These are phyloP conservation scores for Loriculus beryllinus DNA, from an alignment of 2,797 vertebrate genomes.

Conservation along the genomic window DNA sequence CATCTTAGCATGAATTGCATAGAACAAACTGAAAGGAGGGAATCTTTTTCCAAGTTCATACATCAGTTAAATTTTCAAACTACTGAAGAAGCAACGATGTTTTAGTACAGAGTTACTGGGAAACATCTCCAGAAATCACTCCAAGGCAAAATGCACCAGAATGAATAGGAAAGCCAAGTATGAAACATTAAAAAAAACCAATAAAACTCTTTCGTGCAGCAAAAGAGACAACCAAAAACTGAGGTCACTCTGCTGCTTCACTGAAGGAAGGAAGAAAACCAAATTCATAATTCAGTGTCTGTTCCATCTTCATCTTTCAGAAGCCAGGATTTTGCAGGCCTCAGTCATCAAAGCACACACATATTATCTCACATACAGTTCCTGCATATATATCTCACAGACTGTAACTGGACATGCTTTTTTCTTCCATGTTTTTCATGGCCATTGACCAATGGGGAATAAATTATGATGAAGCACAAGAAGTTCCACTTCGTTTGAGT, in stretches of 20 bases:
- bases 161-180: background rate
- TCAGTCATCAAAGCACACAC: background rate
- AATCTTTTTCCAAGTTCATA: background rate
- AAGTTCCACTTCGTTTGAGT: background rate
- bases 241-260: background rate
- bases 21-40: background rate
- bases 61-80: background rate
- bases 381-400: background rate
- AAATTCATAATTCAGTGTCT: background rate
- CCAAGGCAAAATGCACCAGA: background rate
- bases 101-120: background rate
- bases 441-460: background rate
- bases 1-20: background rate
- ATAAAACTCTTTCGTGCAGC: background rate
- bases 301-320: background rate
- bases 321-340: background rate
- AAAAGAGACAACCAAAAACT: background rate
- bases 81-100: background rate
- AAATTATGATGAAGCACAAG: background rate
- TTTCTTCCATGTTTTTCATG: background rate
- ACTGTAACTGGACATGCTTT: background rate
- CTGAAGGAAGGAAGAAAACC: background rate
- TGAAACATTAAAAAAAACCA: background rate
- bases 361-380: background rate
- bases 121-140: background rate